Conservation (phyloP, 2,797 vertebrate genomes). For the Heliangelus exortis region DNA sequence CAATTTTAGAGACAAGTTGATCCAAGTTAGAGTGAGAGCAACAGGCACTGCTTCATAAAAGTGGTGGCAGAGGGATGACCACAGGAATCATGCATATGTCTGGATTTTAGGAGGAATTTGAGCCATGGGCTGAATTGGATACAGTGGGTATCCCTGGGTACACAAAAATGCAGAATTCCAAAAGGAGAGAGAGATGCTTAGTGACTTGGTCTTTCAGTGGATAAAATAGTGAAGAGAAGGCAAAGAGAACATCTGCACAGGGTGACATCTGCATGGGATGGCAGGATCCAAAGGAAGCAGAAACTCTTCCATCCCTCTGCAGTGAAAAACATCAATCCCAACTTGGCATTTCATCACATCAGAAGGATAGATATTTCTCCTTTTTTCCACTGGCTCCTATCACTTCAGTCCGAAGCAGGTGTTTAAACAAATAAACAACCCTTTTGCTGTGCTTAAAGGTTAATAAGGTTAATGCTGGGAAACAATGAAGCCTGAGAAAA, state of each 20-base stretch:
- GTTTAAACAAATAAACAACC: constrained; percentile 1
- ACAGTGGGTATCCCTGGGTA: not conserved
- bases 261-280: not conserved
- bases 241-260: not conserved
- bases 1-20: not conserved
- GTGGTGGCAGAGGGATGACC: not conserved
- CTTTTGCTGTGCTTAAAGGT: constrained; percentile 43
- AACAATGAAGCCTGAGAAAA: constrained; percentile 51
- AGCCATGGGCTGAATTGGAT: not conserved
- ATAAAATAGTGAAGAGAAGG: not conserved
- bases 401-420: not conserved
- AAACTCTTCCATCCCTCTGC: not conserved
- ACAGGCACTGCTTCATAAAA: not conserved
- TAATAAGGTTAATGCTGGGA: constrained; percentile 55
- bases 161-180: not conserved
- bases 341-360: not conserved
- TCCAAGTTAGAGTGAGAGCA: not conserved
- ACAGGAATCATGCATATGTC: not conserved
- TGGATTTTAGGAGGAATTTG: not conserved
- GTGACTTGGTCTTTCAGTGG: not conserved
- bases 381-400: not conserved
- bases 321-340: not conserved
- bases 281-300: not conserved
- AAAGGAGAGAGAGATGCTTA: not conserved
- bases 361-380: not conserved